Percentiles rank a stretch among this genome's conserved stretches.
phyloP scores from a whole-genome alignment of 1,140 invertebrate genomes.

The Neuroterus valhalla region DNA sequence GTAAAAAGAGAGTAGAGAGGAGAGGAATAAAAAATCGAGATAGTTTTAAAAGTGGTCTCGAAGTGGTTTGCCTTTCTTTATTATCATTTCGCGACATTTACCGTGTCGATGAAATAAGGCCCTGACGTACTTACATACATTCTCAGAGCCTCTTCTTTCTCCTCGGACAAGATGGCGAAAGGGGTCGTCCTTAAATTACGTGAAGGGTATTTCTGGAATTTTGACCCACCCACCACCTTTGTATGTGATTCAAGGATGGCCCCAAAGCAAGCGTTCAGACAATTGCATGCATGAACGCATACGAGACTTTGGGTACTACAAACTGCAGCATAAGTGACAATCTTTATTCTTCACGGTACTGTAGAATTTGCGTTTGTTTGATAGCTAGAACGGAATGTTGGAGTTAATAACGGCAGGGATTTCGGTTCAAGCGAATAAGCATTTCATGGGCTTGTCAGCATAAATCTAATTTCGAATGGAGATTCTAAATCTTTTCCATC shows the following conservation, averaged over 20 bases:
- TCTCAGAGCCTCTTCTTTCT: constrained; percentile 22
- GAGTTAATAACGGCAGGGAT: background rate
- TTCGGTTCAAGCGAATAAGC: constrained; percentile 37
- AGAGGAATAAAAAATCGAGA: background rate
- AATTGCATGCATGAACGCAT: constrained; percentile 28
- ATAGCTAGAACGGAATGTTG: constrained; percentile 36
- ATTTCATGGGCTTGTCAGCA: constrained; percentile 47
- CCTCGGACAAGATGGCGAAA: background rate
- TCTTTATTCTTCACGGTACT: constrained; percentile 46
- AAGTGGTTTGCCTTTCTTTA: constrained; percentile 23
- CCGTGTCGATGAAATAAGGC: constrained; percentile 41
- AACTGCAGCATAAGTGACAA: constrained; percentile 39
- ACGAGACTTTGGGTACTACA: constrained; percentile 37
- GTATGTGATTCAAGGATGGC: too few species aligned
- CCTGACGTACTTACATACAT: constrained; percentile 21
- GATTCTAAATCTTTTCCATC: constrained; percentile 41
- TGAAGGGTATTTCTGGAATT: too few species aligned
- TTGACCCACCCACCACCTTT: too few species aligned
- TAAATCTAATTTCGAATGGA: constrained; percentile 54
- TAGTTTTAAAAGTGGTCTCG: constrained; percentile 28
- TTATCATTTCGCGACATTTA: constrained; percentile 40
- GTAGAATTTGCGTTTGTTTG: background rate
- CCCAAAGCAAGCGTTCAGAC: background rate
- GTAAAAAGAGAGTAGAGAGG: too few species aligned
- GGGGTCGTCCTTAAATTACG: too few species aligned